Conservation (phyloP, 2,797 vertebrate species). For the Alcedo atthis region DNA sequence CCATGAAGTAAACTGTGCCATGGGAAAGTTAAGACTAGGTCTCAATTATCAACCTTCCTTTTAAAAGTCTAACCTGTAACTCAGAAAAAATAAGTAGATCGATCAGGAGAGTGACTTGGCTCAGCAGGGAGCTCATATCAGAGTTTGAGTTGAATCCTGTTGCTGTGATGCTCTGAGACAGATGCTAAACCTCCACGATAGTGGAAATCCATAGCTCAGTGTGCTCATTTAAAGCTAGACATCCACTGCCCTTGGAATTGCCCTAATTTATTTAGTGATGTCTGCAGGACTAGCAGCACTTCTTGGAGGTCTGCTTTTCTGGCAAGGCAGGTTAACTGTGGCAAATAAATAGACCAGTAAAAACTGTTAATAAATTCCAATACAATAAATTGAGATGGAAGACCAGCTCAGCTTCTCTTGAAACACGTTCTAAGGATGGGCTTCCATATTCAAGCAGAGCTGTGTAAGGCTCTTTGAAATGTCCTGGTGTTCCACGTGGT, state of each 20-base stretch:
- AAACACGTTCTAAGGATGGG: neutral
- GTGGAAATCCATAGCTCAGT: neutral
- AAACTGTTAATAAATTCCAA: no score
- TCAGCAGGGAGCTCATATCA: neutral
- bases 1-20: neutral
- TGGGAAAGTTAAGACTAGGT: neutral
- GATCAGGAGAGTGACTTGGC: neutral
- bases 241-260: neutral
- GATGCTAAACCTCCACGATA: neutral
- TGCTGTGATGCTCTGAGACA: neutral
- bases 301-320: neutral
- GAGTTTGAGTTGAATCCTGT: neutral
- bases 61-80: neutral
- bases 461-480: neutral
- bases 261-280: neutral
- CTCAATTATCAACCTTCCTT: slow-evolving; percentile 5
- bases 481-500: neutral
- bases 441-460: neutral
- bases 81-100: neutral
- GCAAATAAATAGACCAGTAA: no score
- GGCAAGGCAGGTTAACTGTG: neutral
- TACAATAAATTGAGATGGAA: neutral
- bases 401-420: neutral
- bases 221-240: neutral
- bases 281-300: neutral